Conservation (phyloP, 2,113 vertebrate species). For the Channa maculata region DNA sequence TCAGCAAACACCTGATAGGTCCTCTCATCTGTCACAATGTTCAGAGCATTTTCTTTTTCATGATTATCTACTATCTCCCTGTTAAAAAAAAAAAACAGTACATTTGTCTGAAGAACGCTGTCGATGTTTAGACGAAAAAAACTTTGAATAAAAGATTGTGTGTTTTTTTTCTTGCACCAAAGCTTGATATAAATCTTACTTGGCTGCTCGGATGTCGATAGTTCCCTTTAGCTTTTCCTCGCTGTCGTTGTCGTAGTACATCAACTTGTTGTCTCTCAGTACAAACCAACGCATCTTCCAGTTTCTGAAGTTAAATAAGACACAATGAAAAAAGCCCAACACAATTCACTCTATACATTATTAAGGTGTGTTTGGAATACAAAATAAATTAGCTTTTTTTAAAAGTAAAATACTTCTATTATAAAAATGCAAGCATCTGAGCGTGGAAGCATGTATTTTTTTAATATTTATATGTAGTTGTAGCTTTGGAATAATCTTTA, state of each 20-base stretch:
- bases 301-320: slow-evolving; percentile 78
- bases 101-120: background rate
- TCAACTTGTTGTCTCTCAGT: slow-evolving; percentile 90
- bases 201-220: slow-evolving; percentile 90
- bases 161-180: background rate
- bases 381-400: background rate
- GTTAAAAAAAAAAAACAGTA: slow-evolving; percentile 19
- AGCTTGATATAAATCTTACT: slow-evolving; percentile 75
- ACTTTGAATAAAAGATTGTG: background rate
- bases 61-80: slow-evolving; percentile 95
- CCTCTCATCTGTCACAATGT: slow-evolving; percentile 91
- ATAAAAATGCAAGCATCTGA: background rate
- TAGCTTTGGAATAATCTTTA: background rate
- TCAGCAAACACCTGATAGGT: slow-evolving; percentile 94
- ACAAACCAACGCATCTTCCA: slow-evolving; percentile 98
- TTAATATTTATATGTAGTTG: background rate
- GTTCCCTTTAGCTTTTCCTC: slow-evolving; percentile 94
- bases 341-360: background rate
- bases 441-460: background rate
- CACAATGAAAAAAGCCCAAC: slow-evolving; percentile 27
- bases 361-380: background rate
- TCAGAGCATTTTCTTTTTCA: slow-evolving; percentile 94
- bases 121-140: background rate
- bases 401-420: background rate
- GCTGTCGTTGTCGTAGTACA: slow-evolving; percentile 94